Conservation (phyloP, 2,113 vertebrate species). For the Lagopus muta region DNA sequence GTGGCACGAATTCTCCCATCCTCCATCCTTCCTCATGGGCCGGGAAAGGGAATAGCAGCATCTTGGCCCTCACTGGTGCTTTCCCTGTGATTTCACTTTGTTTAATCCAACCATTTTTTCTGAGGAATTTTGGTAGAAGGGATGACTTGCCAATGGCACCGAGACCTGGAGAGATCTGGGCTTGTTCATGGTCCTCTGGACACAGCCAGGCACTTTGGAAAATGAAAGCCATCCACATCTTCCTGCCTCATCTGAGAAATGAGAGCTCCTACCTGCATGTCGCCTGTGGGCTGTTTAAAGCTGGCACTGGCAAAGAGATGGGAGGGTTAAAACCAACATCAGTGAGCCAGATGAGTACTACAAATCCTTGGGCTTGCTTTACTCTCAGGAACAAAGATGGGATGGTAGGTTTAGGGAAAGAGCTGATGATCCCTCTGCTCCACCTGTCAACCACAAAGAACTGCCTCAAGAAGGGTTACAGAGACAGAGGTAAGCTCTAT, state of each 20-base stretch:
- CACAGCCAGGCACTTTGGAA: not conserved
- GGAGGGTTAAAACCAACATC: slow-evolving; percentile 17
- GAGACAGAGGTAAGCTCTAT: not conserved
- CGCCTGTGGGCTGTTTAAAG: slow-evolving; percentile 42
- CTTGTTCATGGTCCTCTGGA: not conserved
- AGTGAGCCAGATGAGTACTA: not conserved
- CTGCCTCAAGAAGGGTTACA: not conserved
- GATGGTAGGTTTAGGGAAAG: not conserved
- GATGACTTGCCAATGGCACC: not conserved
- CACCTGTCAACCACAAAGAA: not conserved
- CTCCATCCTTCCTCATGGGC: not conserved
- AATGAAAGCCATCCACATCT: slow-evolving; percentile 16
- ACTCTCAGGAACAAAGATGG: not conserved
- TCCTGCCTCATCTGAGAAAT: slow-evolving; percentile 40
- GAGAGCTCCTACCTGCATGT: not conserved
- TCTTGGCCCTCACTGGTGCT: rapidly evolving
- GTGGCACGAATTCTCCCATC: not conserved
- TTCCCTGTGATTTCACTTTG: not conserved
- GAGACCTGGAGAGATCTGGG: not conserved
- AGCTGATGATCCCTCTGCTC: not conserved
- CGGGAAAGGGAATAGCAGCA: not conserved
- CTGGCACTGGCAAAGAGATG: slow-evolving; percentile 1
- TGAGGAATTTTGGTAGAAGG: not conserved
- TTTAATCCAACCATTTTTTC: not conserved
- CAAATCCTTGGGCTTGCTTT: slow-evolving; percentile 19